Evolutionary conservation across 1,140 invertebrate species (phyloP), one percentile per base, ranked within the genome.

Genomic region (Caerostris darwini): DNA sequence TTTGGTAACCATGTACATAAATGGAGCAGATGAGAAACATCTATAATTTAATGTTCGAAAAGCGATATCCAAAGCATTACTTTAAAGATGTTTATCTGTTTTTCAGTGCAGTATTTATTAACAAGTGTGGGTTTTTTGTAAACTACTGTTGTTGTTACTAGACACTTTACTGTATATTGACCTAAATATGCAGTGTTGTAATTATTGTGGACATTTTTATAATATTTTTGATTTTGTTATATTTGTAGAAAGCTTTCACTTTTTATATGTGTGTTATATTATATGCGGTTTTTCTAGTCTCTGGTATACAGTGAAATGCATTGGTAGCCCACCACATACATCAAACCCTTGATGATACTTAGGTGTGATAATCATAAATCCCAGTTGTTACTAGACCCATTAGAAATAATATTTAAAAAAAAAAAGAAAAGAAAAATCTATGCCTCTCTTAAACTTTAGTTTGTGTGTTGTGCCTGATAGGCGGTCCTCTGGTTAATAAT

Each of bases 161-260:
- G 87, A 90, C 34, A 54, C 57, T 57, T 90, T 14, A 89, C 67
- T 90, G 87, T 94, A 71, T 90, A 94, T 94, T 69, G 12, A 85
- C 56, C 69, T 61, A 82, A 94, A 94, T 90, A 94, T 90, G 54
- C 88, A 89, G 93, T 94, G 93, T 90, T 94, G 93, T 94, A 90
- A 83, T 90, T 94, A 94, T 64, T 94, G 93, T 90, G 89, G 89
- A 94, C 93, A 83, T 89, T 94, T 94, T 94, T 94, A 94, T 94
- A 90, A 71, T 90, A 90, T 94, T 94, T 94, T 94, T 90, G 88
- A 94, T 94, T 94, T 94, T 94, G 93, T 94, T 94, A 94, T 90
- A 94, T 94, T 90, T 94, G 69, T 94, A 94, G 93, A 94, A 94
- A 94, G 93, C 87, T 94, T 94, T 94, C 93, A 69, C 87, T 94